Evolutionary conservation across 1,140 invertebrate genomes (phyloP).

Genomic region (Eriocheir sinensis): DNA sequence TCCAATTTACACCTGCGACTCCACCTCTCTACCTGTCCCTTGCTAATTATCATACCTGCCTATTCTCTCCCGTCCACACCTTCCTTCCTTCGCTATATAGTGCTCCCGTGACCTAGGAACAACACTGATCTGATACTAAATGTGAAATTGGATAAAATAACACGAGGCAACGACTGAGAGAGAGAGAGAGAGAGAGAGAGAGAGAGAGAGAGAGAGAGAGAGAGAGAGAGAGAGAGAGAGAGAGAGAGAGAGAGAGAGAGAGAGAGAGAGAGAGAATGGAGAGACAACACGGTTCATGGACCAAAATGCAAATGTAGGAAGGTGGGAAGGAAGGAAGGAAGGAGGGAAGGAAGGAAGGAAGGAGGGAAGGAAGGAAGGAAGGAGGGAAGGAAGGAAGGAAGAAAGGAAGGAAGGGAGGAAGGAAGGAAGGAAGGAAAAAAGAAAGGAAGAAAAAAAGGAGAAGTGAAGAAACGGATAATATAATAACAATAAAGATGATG

Average conservation of each 20-base stretch:
- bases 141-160: neutral
- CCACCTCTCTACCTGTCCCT: neutral
- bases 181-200: constrained; percentile 16
- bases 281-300: neutral
- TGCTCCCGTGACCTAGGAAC: neutral
- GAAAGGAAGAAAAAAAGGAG: neutral
- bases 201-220: constrained; percentile 47
- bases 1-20: too few species aligned
- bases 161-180: neutral
- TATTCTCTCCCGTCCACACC: neutral
- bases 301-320: neutral
- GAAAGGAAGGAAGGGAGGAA: neutral
- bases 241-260: constrained; percentile 54
- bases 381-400: neutral
- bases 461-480: neutral
- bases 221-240: constrained; percentile 60
- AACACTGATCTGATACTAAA: neutral
- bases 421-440: neutral
- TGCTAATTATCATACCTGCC: neutral
- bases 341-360: neutral
- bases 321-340: neutral
- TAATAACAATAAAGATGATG: neutral
- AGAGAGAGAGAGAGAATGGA: constrained; percentile 32
- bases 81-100: neutral
- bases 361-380: neutral